These are phyloP conservation scores for Emberiza fucata DNA, from an alignment of 2,113 vertebrate genomes.

Conservation along the genomic window DNA sequence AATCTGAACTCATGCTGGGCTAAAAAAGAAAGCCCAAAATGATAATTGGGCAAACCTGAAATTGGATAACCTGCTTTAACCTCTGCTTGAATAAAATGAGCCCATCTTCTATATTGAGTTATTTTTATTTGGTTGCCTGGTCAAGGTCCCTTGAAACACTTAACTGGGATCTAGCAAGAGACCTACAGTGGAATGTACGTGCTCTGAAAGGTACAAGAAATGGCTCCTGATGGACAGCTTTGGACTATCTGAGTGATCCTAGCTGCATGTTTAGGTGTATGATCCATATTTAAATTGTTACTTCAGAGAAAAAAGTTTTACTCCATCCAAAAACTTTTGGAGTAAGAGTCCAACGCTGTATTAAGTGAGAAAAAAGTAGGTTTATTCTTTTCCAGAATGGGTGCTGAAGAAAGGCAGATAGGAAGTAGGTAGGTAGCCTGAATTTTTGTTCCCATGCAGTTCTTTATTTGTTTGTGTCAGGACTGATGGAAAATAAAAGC, in stretches of 20 bases:
- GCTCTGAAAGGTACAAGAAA: not conserved
- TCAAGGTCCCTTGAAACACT: not conserved
- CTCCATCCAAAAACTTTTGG: not conserved
- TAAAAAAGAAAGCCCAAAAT: conserved; percentile 3
- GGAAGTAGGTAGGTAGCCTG: not conserved
- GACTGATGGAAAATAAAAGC: not conserved
- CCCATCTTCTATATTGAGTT: not conserved
- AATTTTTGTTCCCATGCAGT: not conserved
- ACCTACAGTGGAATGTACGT: not conserved
- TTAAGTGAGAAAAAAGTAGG: not conserved
- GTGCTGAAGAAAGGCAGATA: not conserved
- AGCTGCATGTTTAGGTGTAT: not conserved
- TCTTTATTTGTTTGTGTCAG: not conserved
- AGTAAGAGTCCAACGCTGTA: not conserved
- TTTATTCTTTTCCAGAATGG: not conserved
- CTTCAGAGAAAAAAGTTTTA: not conserved
- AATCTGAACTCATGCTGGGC: conserved; percentile 30
- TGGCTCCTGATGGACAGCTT: not conserved
- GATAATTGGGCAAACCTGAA: conserved; percentile 40
- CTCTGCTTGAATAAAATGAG: not conserved
- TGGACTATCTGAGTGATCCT: not conserved
- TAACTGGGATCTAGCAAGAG: not conserved
- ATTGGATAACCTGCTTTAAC: not conserved
- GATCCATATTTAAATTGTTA: not conserved
- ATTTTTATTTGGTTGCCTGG: not conserved